Evolutionary conservation across 2,797 vertebrate genomes (phyloP), one percentile per base, ranked within the genome.

Genomic region (Crax fasciolata): DNA sequence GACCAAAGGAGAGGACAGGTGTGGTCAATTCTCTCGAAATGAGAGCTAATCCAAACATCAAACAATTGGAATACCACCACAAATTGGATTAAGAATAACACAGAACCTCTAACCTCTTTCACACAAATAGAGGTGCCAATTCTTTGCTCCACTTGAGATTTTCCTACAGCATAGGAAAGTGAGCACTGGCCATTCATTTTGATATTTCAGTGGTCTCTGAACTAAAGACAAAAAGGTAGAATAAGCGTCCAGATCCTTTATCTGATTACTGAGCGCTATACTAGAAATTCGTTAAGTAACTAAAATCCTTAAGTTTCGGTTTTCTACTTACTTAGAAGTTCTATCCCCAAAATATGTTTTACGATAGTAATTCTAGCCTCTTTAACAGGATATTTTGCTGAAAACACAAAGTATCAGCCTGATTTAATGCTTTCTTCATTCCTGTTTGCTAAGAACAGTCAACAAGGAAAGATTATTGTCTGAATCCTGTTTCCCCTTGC

Each of bases 361-460:
- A 1, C 35, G 57, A 65, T 11, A 48, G 44, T 46, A 41, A 55
- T 19, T 77, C 48, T 44, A 41, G 38, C 38, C 28, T 57, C 46
- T 78, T 71, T 30, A 75, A 66, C 4, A 58, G 7, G 6, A 3
- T 49, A 43, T 55, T 80, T 75, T 73, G 16, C 58, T 58, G 57
- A 76, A 93, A 77, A 80, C 28, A 12, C 13, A 13, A 44, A 54
- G 17, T 23, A 51, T 38, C 46, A 62, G 49, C 20, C 39, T 44
- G 46, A 89, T 38, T 76, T 81, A 89, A 90, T 92, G 32, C 10
- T 87, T 11, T 39, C 89, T 79, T 81, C 35, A 70, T 46, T 92
- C 25, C 13, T 84, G 14, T 23, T 88, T 80, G 32, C 28, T 86
- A 38, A 21, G 35, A 88, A 90, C 24, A 61, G 16, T 49, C 68